Percentiles rank a stretch among this genome's conserved stretches.
Evolutionary conservation across 37 sponge, comb jelly and placozoan genomes (phyloP).

Genomic region (Bolinopsis microptera): DNA sequence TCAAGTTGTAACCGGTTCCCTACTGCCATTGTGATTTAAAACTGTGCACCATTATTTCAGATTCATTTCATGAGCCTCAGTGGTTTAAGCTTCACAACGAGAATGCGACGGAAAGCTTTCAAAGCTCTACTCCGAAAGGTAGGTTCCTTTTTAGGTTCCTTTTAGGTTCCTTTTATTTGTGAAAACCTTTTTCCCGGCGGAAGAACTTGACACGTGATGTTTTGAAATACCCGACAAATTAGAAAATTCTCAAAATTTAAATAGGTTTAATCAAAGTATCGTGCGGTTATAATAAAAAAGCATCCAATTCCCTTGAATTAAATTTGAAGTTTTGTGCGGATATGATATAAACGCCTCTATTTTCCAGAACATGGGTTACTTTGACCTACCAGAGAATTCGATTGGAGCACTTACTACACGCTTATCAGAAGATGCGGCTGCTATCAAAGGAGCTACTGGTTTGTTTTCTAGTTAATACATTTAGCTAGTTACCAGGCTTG

Average conservation of each 20-base stretch:
- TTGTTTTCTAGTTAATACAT: background rate
- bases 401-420: conserved; percentile 84
- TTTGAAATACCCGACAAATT: too few species aligned
- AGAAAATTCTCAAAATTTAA: too few species aligned
- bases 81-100: background rate
- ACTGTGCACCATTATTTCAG: background rate
- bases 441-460: conserved; percentile 78
- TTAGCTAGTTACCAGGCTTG: background rate
- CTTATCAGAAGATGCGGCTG: conserved; percentile 79
- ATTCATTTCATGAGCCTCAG: background rate
- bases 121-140: background rate
- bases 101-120: background rate
- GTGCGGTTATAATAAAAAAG: too few species aligned
- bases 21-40: background rate
- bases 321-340: too few species aligned
- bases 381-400: conserved; percentile 79
- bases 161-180: too few species aligned
- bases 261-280: too few species aligned
- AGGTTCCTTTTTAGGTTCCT: background rate
- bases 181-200: too few species aligned
- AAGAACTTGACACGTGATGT: too few species aligned
- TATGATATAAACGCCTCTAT: too few species aligned
- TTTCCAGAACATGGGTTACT: conserved; percentile 78
- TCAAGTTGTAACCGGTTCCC: background rate
- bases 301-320: too few species aligned